Conservation (phyloP, 2,797 vertebrate species). For the Tenualosa ilisha region DNA sequence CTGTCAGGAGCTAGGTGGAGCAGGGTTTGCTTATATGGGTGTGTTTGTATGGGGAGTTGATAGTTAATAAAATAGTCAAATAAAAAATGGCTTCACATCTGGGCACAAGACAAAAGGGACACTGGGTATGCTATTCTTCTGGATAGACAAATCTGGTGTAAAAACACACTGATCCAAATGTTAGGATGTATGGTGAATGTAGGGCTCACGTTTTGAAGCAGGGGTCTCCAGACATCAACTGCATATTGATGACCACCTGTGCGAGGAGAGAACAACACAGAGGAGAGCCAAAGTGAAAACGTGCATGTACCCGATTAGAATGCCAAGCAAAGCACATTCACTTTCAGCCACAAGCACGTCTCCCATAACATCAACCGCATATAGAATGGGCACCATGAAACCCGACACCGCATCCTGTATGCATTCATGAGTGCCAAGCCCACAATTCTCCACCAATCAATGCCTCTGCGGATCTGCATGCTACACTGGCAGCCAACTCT, state of each 20-base stretch:
- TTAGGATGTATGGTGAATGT: neutral
- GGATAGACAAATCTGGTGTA: neutral
- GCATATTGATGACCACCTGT: constrained; percentile 92
- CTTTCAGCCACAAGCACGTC: neutral
- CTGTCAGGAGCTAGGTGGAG: neutral
- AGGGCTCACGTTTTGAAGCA: constrained; percentile 95
- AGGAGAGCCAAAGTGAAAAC: neutral
- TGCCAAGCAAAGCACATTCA: neutral
- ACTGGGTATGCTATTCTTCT: neutral
- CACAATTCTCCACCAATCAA: neutral
- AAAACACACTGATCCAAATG: neutral
- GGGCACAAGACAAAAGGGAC: no score
- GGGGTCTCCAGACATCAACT: constrained; percentile 96
- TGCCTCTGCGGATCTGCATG: neutral
- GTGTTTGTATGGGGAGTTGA: neutral
- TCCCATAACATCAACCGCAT: neutral
- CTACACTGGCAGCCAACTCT: neutral
- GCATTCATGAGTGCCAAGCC: neutral
- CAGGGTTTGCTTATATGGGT: neutral
- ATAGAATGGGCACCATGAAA: neutral
- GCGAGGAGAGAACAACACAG: constrained; percentile 46
- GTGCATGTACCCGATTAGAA: neutral
- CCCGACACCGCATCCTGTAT: neutral
- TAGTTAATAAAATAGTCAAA: neutral
- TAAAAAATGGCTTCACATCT: no score